Evolutionary conservation across 2,797 vertebrate species (phyloP).

Genomic region (Lagocephalus sceleratus): DNA sequence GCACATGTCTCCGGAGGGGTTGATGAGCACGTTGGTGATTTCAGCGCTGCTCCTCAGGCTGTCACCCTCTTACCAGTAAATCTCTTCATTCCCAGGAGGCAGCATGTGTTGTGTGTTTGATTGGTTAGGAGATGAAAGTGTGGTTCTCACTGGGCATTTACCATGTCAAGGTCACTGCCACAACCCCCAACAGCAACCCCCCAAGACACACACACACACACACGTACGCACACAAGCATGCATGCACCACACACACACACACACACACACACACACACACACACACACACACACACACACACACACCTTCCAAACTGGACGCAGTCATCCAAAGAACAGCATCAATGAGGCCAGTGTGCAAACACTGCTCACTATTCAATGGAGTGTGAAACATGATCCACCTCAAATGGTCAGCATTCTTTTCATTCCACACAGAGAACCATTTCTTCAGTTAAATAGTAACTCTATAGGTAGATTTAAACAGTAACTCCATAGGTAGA

Average conservation of each 20-base stretch:
- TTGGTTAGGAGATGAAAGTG: constrained; percentile 34
- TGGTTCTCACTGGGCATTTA: constrained; percentile 28
- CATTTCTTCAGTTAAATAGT: constrained; percentile 53
- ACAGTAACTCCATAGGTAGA: background rate
- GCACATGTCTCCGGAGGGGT: constrained; percentile 46
- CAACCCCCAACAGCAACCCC: background rate
- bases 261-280: background rate
- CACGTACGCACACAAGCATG: no score
- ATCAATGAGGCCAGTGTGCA: constrained; percentile 29
- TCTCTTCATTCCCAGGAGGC: constrained; percentile 33
- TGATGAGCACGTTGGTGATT: constrained; percentile 43
- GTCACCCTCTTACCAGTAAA: constrained; percentile 60
- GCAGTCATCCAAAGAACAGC: constrained; percentile 16
- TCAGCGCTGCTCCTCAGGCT: constrained; percentile 38
- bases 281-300: background rate
- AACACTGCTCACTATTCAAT: constrained; percentile 35
- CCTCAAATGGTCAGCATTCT: constrained; percentile 49
- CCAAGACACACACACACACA: no score
- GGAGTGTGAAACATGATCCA: constrained; percentile 55
- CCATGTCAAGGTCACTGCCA: constrained; percentile 56
- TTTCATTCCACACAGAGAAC: constrained; percentile 45
- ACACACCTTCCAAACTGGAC: constrained; percentile 6
- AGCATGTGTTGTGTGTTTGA: constrained; percentile 26
- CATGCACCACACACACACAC: background rate
- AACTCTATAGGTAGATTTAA: constrained; percentile 14